Evolutionary conservation across 2,797 vertebrate species (phyloP), one percentile per base, ranked within the genome.

Genomic region (Semotilus atromaculatus): DNA sequence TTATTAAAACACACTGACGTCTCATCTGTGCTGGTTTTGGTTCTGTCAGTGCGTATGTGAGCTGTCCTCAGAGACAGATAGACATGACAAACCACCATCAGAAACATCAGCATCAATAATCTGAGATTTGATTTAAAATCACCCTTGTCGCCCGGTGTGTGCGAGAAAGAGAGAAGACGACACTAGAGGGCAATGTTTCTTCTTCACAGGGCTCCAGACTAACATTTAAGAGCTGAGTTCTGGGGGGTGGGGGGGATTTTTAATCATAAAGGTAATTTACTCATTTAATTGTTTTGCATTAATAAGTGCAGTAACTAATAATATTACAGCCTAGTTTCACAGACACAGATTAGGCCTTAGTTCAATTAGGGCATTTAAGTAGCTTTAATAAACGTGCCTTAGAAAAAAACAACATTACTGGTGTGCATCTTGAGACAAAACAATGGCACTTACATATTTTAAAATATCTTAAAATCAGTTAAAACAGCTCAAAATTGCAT

Each of bases 1-100:
- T 29, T 64, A 31, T 78, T 45, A 78, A 78, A 78, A 62, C 76
- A 31, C 26, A 45, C 9, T 51, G 66, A 67, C 19, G 29, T 75
- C 8, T 55, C 31, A 7, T 34, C 45, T 34, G 48, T 34, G 45
- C 19, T 75, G 48, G 29, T 53, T 38, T 53, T 74, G 9, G 55
- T 31, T 79, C 18, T 31, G 26, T 5, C 34, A 74, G 58, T 64
- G 76, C 10, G 26, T 8, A 66, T 21, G n/a, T 62, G n/a, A 62
- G 58, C n/a, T 13, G 60, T 79, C 60, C 75, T 64, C n/a, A 7
- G 76, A 18, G 58, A 40, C 18, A 21, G 21, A 74, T 26, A 26
- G 14, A 9, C 38, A 23, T 64, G 58, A 78, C 58, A 78, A 43
- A 45, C 36, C 8, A 43, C 58, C 18, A 14, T 13, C 36, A 78